A percentile compares a stretch with the other conserved stretches of the same genome.
phyloP scores from a whole-genome alignment of 2,888 invertebrate genomes.

The Tetranychus truncatus region DNA sequence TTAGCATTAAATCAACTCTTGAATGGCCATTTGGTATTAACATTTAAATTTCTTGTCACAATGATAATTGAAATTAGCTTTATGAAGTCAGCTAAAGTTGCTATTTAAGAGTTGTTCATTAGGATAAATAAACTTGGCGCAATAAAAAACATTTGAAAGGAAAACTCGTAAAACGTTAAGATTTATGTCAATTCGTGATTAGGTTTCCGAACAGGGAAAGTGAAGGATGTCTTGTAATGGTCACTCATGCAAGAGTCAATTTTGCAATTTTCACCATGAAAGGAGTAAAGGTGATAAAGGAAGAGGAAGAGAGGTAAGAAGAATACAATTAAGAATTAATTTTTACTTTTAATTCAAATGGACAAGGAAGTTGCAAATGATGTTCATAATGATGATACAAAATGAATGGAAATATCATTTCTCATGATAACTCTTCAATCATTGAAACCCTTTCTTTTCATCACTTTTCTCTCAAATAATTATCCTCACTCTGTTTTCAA shows the following conservation, averaged over 20 bases:
- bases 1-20: no score
- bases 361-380: neutral
- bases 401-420: neutral
- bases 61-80: no score
- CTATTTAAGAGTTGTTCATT: no score
- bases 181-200: no score
- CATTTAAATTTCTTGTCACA: no score
- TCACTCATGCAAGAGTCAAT: neutral
- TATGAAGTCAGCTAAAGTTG: no score
- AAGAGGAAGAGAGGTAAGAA: neutral
- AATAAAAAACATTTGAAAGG: no score
- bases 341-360: neutral
- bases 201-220: neutral
- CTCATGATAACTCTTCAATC: neutral
- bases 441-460: neutral
- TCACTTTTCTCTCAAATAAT: neutral
- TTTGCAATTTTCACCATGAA: neutral
- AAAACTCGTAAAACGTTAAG: no score
- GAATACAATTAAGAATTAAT: neutral
- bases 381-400: neutral
- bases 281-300: neutral
- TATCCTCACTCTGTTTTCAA: neutral
- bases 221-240: neutral
- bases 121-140: no score
- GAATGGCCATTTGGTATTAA: no score